Percentiles rank a stretch among this genome's conserved stretches.
Evolutionary conservation across 1,140 invertebrate genomes (phyloP).

Genomic region (Cecropterus lyciades): DNA sequence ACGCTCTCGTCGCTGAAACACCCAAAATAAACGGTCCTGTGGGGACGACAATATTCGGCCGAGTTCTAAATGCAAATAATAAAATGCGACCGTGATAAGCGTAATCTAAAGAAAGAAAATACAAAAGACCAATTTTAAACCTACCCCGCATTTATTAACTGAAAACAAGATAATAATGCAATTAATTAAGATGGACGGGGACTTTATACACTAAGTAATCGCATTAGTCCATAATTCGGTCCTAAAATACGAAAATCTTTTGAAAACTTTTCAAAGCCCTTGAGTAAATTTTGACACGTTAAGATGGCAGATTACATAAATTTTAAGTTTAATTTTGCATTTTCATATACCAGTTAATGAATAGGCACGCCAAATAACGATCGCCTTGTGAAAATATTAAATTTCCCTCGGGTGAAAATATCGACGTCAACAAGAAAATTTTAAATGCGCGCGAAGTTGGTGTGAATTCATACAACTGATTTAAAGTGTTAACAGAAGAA

Average conservation of each 20-base stretch:
- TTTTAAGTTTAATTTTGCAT: not conserved
- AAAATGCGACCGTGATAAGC: slow-evolving; percentile 29
- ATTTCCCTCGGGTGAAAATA: not conserved
- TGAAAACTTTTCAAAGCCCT: slow-evolving; percentile 4
- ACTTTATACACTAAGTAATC: too few species aligned
- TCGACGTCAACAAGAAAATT: not conserved
- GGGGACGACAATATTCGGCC: slow-evolving; percentile 64
- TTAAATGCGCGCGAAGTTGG: not conserved
- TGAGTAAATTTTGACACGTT: not conserved
- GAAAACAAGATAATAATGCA: not conserved
- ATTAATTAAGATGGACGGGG: not conserved
- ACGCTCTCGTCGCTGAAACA: slow-evolving; percentile 74
- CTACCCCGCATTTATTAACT: not conserved
- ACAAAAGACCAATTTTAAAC: not conserved
- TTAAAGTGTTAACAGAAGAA: too few species aligned
- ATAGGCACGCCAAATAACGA: not conserved
- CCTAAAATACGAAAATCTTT: not conserved
- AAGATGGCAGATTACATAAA: slow-evolving; percentile 5
- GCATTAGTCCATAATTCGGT: too few species aligned
- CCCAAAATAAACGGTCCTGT: slow-evolving; percentile 71
- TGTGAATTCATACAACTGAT: not conserved
- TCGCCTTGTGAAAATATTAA: slow-evolving; percentile 1
- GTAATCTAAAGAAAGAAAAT: slow-evolving; percentile 1
- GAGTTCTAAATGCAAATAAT: slow-evolving; percentile 61
- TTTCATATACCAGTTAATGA: not conserved